Evolutionary conservation across 1,140 invertebrate genomes (phyloP), one percentile per base, ranked within the genome.

Genomic region (Eubasilissa regina): DNA sequence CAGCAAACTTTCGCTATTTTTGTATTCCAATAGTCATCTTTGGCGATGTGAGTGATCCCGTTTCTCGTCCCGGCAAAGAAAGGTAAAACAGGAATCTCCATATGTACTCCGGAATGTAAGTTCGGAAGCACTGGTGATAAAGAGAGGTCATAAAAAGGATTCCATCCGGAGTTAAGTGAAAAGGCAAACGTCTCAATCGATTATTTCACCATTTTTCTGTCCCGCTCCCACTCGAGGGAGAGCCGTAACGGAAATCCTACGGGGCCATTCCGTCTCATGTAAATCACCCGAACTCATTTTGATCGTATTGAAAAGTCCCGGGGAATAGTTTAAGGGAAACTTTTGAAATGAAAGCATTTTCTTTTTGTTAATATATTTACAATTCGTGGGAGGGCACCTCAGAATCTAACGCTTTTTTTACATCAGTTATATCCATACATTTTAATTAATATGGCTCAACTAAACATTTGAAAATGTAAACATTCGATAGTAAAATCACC

Each of bases 181-280:
- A 82, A 79, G 78, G 78, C 81, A 82, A 82, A 82, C 81, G 81
- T 82, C 75, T 78, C 81, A 58, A 82, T 82, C 81, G 81, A 82
- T 82, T 82, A 82, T 82, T 82, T 82, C 81, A 76, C 81, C 81
- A 80, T 82, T 82, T 82, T 75, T 62, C 78, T 72, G 48, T 66
- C 53, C 58, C 66, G 13, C 76, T 75, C 51, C 11, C 45, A 72
- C 48, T 35, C 48, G 68, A 17, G 25, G 68, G 68, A 72, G 25
- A 9, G 47, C 56, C 70, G 58, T 79, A 66, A 47, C 55, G 72
- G 48, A 62, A 76, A 78, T 70, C 76, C 76, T 60, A 44, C 62
- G 6, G 9, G 47, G 21, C 44, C 70, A 51, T 79, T 64, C 64
- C 43, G 51, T 53, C 58, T 68, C 51, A 81, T 79, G 80, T 82